Base-by-base conservation (phyloP, 2,888 invertebrate species). In the Lagria hirta region DNA sequence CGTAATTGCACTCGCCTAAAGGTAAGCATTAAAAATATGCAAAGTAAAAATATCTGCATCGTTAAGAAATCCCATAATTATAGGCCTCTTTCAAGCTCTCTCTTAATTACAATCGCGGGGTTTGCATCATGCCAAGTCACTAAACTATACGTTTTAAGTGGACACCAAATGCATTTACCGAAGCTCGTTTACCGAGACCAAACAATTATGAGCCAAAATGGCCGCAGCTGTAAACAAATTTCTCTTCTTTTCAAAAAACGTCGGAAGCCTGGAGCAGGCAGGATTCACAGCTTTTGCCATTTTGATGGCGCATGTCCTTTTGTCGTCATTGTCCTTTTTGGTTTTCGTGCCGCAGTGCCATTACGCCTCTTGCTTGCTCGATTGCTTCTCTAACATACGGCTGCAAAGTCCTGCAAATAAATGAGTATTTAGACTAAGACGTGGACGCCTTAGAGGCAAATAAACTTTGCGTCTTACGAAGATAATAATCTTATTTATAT, bases 301-400 rank as follows among this genome's bases (percentile, higher is more conserved):
- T n/a, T n/a, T n/a, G n/a, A n/a, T n/a, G n/a, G n/a, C n/a, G n/a
- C n/a, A n/a, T n/a, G 47, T 44, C 36, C 48, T 52, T 42, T 45
- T 33, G 38, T 33, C 33, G 13, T n/a, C n/a, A n/a, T n/a, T n/a
- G n/a, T n/a, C n/a, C n/a, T n/a, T n/a, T n/a, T n/a, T n/a, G n/a
- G n/a, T n/a, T 43, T 22, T 43, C 52, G 52, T 62, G 61, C 57
- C 60, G 62, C 61, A 62, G 58, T 62, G n/a, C n/a, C 64, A 62
- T 64, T 62, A 62, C 52, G 32, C 48, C 49, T 58, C n/a, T n/a
- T n/a, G 55, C 58, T 57, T 60, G 61, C 61, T 61, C 61, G 58
- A 57, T 49, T 46, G 41, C 46, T 29, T 41, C 18, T 35, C 41
- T 34, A 34, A 43, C 43, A 48, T 37, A 48, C 43, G 51, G 49